Conservation (phyloP, 1,140 invertebrate genomes). For the Colletes gigas region DNA sequence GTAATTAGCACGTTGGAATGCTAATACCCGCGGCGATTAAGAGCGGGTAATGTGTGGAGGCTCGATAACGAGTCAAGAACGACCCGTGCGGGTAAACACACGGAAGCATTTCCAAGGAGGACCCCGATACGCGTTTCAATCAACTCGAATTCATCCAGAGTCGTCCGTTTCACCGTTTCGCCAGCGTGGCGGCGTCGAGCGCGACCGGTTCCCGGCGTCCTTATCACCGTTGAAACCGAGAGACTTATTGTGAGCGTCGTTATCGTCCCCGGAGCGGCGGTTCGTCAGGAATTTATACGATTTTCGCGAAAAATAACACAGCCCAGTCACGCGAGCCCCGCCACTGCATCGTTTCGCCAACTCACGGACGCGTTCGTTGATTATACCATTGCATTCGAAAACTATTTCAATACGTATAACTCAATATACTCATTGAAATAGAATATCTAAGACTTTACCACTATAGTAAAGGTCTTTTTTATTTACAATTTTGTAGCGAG, state of each 20-base stretch:
- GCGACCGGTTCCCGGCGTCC: slow-evolving; percentile 28
- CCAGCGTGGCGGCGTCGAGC: neutral
- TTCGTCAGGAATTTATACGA: slow-evolving; percentile 18
- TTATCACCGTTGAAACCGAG: slow-evolving; percentile 21
- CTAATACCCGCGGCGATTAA: slow-evolving; percentile 14
- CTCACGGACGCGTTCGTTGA: neutral
- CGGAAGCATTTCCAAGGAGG: slow-evolving; percentile 10
- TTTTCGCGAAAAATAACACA: slow-evolving; percentile 1
- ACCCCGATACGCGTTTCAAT: slow-evolving; percentile 30
- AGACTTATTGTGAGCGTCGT: slow-evolving; percentile 27
- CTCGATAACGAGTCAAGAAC: neutral
- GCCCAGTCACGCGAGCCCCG: neutral
- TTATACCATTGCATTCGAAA: neutral
- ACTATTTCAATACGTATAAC: no score
- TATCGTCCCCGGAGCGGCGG: neutral
- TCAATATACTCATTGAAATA: no score
- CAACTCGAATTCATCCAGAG: slow-evolving; percentile 28
- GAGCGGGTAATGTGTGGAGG: neutral
- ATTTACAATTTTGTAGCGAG: no score
- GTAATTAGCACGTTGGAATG: slow-evolving; percentile 1
- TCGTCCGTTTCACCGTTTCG: slow-evolving; percentile 20
- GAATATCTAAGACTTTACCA: no score
- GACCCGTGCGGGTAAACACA: neutral
- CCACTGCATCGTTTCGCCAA: no score
- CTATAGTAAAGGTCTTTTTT: no score